These are phyloP conservation scores for Cepaea hortensis DNA, from an alignment of 2,888 invertebrate species.

Conservation along the genomic window DNA sequence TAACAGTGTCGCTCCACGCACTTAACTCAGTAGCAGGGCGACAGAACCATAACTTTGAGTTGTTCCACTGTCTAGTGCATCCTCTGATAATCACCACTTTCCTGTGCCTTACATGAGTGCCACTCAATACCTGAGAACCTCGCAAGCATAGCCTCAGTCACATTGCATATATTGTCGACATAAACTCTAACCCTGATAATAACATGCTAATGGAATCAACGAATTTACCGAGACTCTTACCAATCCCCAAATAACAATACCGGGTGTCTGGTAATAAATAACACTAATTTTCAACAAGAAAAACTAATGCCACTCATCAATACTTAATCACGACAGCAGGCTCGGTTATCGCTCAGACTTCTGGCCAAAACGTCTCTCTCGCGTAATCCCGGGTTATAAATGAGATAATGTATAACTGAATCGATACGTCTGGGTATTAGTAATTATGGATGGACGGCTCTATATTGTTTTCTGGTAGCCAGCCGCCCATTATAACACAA, in stretches of 20 bases:
- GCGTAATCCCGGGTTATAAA: slow-evolving; percentile 5
- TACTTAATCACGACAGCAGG: slow-evolving; percentile 5
- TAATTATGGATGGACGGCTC: not conserved
- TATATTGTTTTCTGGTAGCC: not conserved
- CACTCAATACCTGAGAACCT: no score
- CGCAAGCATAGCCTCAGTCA: no score
- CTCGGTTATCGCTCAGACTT: not conserved
- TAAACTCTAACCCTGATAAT: not conserved
- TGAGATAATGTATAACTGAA: slow-evolving; percentile 14
- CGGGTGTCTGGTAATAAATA: not conserved
- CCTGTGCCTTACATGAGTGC: no score
- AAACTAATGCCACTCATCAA: not conserved
- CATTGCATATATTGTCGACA: no score
- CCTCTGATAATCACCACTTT: no score
- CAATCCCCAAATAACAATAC: not conserved
- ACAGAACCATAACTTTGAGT: no score
- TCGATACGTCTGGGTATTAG: slow-evolving; percentile 10
- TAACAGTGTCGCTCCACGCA: no score
- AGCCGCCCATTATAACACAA: not conserved
- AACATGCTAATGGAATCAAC: not conserved
- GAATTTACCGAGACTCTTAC: not conserved
- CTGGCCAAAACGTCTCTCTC: not conserved
- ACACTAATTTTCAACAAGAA: no score
- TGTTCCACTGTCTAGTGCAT: no score
- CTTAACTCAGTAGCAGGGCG: no score